Base-by-base conservation (phyloP, 2,888 invertebrate genomes). In the Syrista parreyssii region DNA sequence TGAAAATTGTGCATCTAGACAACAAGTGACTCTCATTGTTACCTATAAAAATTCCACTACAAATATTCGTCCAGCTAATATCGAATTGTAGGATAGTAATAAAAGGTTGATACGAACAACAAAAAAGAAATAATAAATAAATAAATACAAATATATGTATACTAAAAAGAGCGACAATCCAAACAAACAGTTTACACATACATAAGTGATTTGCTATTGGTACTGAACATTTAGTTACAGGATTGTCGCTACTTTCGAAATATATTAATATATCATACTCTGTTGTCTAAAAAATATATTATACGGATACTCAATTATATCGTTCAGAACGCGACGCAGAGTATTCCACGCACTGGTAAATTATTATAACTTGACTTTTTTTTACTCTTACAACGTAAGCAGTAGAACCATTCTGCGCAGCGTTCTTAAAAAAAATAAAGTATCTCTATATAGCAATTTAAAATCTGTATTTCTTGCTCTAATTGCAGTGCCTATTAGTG, bases 1-100 rank as follows among this genome's bases (percentile, higher is more conserved):
- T 75, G 82, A 36, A 69, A 76, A 76, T 78, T 75, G 84, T 87
- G 85, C 85, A 84, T 80, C 83, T 84, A 88, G 77, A 80, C 85
- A 88, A 87, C 86, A 85, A 86, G 82, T 87, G 82, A 80, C 81
- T 82, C 82, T 81, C 23, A 55, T 55, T 9, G 23, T 55, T 55
- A 55, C 23, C 23, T 55, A 23, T 55, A 0, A 79, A 75, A 79
- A 75, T 84, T 68, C 79, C 68, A 36, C 35, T 69, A 75, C 35
- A 34, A 55, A 55, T 55, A 15, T 23, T 55, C 55, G 9, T 55
- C 23, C 23, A 23, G 55, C 2, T 55, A 9, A 55, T 55, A 23
- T 23, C 55, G 23, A 55, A 9, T 23, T 0, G 23, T 23, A 23
- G 55, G 15, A 55, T 23, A 23, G 9, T 55, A 55, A 55, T 55